Percentiles rank a stretch among this genome's conserved stretches.
Conservation (phyloP, 2,797 vertebrate species). For the Alcedo atthis region DNA sequence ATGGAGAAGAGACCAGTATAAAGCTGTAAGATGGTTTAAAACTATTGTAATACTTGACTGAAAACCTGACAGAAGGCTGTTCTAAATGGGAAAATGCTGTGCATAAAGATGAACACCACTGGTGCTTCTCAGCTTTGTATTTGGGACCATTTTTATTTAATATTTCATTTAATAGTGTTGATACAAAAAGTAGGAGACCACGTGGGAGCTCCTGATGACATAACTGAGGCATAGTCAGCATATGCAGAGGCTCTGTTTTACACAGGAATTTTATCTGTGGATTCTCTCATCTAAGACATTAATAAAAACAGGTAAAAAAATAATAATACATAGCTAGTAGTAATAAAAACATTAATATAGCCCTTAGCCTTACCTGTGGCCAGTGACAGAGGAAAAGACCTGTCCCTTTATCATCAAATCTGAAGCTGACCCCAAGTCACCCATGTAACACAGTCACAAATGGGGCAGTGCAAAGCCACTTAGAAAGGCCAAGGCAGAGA, state of each 20-base stretch:
- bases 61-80: neutral
- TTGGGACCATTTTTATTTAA: conserved; percentile 36
- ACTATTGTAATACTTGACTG: neutral
- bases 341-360: neutral
- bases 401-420: neutral
- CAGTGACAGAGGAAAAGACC: neutral
- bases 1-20: neutral
- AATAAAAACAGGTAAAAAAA: neutral
- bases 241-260: neutral
- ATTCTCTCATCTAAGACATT: neutral
- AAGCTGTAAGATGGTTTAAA: neutral
- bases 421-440: neutral
- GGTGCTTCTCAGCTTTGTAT: neutral
- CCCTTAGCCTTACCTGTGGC: neutral
- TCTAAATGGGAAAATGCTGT: neutral
- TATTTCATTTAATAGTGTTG: conserved; percentile 41
- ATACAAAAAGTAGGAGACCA: conserved; percentile 14
- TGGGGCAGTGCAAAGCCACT: neutral
- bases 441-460: neutral
- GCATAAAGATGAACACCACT: neutral
- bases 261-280: neutral
- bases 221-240: neutral
- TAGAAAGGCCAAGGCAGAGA: neutral
- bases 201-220: neutral
- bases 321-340: neutral